Base-by-base conservation (phyloP, 2,113 vertebrate genomes). In the Coturnix japonica region DNA sequence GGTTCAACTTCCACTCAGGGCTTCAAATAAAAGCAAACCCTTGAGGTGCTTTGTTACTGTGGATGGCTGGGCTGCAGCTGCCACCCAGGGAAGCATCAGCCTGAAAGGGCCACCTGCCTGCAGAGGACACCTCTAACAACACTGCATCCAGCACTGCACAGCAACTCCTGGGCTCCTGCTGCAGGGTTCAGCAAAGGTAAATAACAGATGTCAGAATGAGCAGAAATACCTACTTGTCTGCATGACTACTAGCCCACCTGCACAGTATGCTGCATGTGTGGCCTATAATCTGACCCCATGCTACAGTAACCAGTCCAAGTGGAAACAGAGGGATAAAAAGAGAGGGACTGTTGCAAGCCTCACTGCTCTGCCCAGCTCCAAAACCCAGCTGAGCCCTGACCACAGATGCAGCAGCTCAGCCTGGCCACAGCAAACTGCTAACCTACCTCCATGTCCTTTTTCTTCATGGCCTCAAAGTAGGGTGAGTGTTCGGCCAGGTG, bases 381-480 rank as follows among this genome's bases (percentile, higher is more conserved):
- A 72, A 65, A 35, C 21, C 26, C 74, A 71, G 53, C 18, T 15
- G 18, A 79, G 41, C 70, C 60, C 65, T 1, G 2, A 30, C 3
- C 54, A 35, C 30, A 8, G 26, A 43, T 8, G 33, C 5, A 46
- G 70, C 4, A 56, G 79, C 63, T 91, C 59, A 37, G 44, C 16
- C 53, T 11, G n/a, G 44, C 47, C 12, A 2, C 0, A 19, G 16
- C 63, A 31, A 44, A 6, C 41, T 8, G 75, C 31, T 73, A 61
- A 91, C 98, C 91, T 86, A 99, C 99, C 98, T 99, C 99, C 91
- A 96, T 99, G 85, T 99, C 98, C 69, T 99, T 99, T 96, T 98
- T 98, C 91, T 99, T 99, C 99, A 99, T 99, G 96, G 99, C 99
- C 95, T 99, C 99, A 0, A 97, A 99, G 98, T 99, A 99, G 0